A percentile compares a stretch with the other conserved stretches of the same genome.
Evolutionary conservation across 2,113 vertebrate species (phyloP).

Genomic region (Alligator mississippiensis): DNA sequence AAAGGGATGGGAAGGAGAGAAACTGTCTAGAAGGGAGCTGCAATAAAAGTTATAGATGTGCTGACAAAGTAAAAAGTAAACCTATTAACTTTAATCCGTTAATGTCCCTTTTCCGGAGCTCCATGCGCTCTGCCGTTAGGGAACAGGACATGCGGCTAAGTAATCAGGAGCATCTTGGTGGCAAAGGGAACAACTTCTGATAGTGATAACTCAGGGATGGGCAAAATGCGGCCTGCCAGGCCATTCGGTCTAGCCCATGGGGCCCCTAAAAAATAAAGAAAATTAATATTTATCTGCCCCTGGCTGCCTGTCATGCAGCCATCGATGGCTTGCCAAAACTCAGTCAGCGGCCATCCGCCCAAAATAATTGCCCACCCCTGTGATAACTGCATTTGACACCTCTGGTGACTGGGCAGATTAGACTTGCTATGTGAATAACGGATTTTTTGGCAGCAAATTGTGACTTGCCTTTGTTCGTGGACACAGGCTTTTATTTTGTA

Average conservation of each 20-base stretch:
- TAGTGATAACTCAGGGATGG: neutral
- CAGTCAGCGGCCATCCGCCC: too few species aligned
- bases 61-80: neutral
- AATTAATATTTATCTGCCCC: too few species aligned
- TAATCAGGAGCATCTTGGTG: rapidly evolving
- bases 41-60: neutral
- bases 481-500: neutral
- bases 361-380: too few species aligned
- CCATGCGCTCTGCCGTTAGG: neutral
- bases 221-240: too few species aligned
- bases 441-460: neutral
- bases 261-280: too few species aligned
- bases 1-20: neutral
- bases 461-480: neutral
- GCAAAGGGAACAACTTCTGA: rapidly evolving
- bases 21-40: neutral
- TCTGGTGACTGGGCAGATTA: neutral
- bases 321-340: too few species aligned
- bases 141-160: rapidly evolving
- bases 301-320: too few species aligned
- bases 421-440: neutral
- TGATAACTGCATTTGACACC: too few species aligned
- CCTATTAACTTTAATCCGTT: rapidly evolving
- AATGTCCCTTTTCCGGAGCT: neutral
- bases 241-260: too few species aligned